Evolutionary conservation across 92 coral and sea anemone species (phyloP).

Genomic region (Plumapathes pennacea): DNA sequence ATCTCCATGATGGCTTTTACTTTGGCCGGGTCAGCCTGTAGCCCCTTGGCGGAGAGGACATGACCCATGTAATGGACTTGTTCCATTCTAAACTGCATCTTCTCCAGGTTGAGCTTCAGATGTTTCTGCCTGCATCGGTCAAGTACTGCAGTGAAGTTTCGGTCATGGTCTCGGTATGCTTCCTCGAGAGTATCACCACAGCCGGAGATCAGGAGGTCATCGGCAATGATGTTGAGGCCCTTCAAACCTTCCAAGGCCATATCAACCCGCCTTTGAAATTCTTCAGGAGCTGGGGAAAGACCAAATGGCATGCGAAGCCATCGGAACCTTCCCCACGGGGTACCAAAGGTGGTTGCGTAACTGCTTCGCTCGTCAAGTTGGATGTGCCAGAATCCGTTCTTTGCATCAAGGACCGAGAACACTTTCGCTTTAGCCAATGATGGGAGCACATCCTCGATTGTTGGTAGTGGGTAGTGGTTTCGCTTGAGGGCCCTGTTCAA

Average conservation of each 20-base stretch:
- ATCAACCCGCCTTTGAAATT: conserved; percentile 64
- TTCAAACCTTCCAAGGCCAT: conserved; percentile 47
- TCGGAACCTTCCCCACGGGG: conserved; percentile 54
- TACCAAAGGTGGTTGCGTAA: conserved; percentile 51
- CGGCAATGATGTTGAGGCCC: conserved; percentile 63
- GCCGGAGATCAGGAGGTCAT: conserved; percentile 64
- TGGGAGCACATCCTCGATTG: conserved; percentile 57
- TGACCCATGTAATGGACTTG: conserved; percentile 43
- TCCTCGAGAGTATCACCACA: conserved; percentile 37
- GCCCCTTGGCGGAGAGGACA: conserved; percentile 20
- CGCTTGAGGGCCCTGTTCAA: conserved; percentile 62
- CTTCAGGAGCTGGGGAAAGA: conserved; percentile 59
- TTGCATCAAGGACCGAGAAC: conserved; percentile 60
- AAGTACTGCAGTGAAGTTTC: conserved; percentile 37
- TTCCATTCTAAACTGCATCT: conserved; percentile 21
- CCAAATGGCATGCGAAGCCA: conserved; percentile 69
- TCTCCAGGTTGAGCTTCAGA: conserved; percentile 27
- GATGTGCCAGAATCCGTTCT: conserved; percentile 64
- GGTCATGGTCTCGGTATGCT: conserved; percentile 44
- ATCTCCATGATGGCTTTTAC: conserved; percentile 36
- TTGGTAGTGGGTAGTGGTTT: conserved; percentile 54
- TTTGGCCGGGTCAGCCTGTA: conserved; percentile 39
- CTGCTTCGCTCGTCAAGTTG: conserved; percentile 56
- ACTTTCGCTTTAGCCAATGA: conserved; percentile 40
- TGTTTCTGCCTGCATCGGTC: conserved; percentile 37